Percentiles rank a stretch among this genome's conserved stretches.
Conservation (phyloP, 2,888 invertebrate genomes). For the Dynastes grantii region DNA sequence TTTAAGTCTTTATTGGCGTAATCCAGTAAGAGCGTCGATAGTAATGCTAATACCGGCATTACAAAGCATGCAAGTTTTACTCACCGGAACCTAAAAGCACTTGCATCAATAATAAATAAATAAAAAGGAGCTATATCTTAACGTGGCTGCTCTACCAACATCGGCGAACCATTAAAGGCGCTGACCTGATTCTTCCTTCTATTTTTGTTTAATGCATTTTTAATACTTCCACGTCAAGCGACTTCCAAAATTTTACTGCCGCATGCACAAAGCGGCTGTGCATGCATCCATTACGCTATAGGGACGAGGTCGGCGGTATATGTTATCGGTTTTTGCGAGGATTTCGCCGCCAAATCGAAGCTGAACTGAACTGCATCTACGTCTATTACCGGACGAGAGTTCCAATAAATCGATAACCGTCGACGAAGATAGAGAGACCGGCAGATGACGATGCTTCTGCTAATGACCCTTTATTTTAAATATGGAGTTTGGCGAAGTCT, state of each 20-base stretch:
- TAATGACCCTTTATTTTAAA: background rate
- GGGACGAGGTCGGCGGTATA: background rate
- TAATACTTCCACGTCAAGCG: background rate
- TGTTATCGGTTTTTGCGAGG: background rate
- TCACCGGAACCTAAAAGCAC: background rate
- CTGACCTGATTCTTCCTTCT: slow-evolving; percentile 9
- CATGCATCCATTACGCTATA: background rate
- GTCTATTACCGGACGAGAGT: background rate
- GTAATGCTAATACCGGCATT: too few species aligned
- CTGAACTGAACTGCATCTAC: background rate
- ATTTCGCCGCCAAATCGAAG: background rate
- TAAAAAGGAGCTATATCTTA: background rate
- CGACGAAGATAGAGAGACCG: background rate
- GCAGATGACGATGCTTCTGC: background rate
- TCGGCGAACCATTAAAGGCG: slow-evolving; percentile 1
- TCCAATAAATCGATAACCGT: slow-evolving; percentile 1
- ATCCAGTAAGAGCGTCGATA: too few species aligned
- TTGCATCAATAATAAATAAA: slow-evolving; percentile 1
- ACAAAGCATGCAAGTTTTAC: too few species aligned
- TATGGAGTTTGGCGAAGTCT: background rate
- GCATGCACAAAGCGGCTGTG: background rate
- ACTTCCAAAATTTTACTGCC: background rate
- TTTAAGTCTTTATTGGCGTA: too few species aligned
- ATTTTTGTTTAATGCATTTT: slow-evolving; percentile 20
- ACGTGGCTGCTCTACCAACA: background rate